A percentile compares a stretch with the other conserved stretches of the same genome.
Evolutionary conservation across 1,140 invertebrate genomes (phyloP).

Genomic region (Teleopsis dalmanni): DNA sequence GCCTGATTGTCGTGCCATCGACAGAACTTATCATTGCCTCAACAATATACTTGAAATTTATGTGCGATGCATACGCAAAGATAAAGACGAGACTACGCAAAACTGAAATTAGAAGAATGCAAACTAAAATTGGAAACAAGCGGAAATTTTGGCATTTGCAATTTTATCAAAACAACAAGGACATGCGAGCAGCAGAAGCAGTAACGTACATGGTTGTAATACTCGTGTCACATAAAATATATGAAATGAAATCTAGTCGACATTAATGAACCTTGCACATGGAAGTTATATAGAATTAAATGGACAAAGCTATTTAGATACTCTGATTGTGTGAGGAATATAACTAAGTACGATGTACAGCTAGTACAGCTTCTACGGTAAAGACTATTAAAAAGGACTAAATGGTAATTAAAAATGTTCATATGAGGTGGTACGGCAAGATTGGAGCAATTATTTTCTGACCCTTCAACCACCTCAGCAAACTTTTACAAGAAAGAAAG

Average conservation of each 20-base stretch:
- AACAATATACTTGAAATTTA: too few species aligned
- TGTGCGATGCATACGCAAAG: too few species aligned
- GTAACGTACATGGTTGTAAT: too few species aligned
- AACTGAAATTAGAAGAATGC: too few species aligned
- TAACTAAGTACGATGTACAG: not conserved
- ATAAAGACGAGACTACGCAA: too few species aligned
- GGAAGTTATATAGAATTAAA: constrained; percentile 8
- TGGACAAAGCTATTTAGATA: constrained; percentile 1
- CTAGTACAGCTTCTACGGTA: not conserved
- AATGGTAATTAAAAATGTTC: constrained; percentile 7
- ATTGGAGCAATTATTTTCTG: not conserved
- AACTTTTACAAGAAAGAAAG: too few species aligned
- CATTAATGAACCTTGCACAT: constrained; percentile 4
- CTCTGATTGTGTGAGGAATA: too few species aligned
- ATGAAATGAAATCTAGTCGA: not conserved
- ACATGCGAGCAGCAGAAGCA: too few species aligned
- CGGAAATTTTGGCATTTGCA: constrained; percentile 8
- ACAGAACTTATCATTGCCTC: too few species aligned
- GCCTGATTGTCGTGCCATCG: too few species aligned
- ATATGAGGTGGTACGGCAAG: not conserved
- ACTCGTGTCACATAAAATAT: too few species aligned
- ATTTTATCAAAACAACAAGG: constrained; percentile 4
- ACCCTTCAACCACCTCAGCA: not conserved
- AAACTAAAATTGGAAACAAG: too few species aligned
- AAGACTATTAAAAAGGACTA: constrained; percentile 11